Percentiles rank a stretch among this genome's conserved stretches.
Conservation (phyloP, 2,888 invertebrate genomes). For the Noctua fimbriata region DNA sequence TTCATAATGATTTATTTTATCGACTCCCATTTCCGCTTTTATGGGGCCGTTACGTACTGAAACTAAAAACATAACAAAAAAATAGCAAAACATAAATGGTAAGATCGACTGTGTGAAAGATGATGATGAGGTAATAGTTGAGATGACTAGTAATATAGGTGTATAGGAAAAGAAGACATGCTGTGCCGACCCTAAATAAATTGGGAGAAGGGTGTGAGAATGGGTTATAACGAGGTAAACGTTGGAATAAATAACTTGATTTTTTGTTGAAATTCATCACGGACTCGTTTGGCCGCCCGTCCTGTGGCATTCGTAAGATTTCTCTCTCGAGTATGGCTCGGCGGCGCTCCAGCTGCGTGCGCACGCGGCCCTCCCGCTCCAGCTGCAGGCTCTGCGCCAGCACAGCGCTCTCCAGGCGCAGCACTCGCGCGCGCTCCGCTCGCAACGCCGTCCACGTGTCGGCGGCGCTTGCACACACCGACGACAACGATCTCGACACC, state of each 20-base stretch:
- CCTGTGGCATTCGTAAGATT: slow-evolving; percentile 73
- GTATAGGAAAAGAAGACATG: neutral
- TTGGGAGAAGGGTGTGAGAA: neutral
- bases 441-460: slow-evolving; percentile 85
- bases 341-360: slow-evolving; percentile 84
- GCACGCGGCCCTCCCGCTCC: slow-evolving; percentile 82
- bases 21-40: neutral
- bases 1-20: slow-evolving; percentile 4
- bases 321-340: slow-evolving; percentile 82
- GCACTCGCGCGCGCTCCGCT: slow-evolving; percentile 83
- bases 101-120: neutral
- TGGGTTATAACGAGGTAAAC: neutral
- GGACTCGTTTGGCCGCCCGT: slow-evolving; percentile 59
- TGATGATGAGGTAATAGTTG: neutral
- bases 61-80: slow-evolving; percentile 16
- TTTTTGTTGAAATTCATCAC: slow-evolving; percentile 64
- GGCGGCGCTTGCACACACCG: slow-evolving; percentile 79
- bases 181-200: neutral
- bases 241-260: slow-evolving; percentile 71
- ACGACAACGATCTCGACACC: slow-evolving; percentile 81
- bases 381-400: slow-evolving; percentile 83
- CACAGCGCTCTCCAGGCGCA: slow-evolving; percentile 83
- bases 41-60: neutral
- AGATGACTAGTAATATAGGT: neutral
- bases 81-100: slow-evolving; percentile 21